Conservation (phyloP, 2,888 invertebrate genomes). For the Rhamnusium bicolor region DNA sequence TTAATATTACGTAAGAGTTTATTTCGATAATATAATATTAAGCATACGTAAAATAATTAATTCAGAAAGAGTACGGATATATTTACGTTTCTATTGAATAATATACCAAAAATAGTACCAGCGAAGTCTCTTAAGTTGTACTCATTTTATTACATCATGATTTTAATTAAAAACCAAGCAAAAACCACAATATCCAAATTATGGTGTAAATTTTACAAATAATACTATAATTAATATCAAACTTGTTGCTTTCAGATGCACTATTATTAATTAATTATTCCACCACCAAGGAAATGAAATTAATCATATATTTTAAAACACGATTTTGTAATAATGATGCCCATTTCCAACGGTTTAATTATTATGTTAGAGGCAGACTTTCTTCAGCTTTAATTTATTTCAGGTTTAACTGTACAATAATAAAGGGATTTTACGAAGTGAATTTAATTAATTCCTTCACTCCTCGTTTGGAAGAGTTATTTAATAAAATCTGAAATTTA, state of each 20-base stretch:
- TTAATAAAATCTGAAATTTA: not conserved
- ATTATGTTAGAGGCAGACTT: slow-evolving; percentile 8
- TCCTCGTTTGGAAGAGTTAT: slow-evolving; percentile 12
- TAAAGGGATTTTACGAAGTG: slow-evolving; percentile 10
- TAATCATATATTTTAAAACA: slow-evolving; percentile 10
- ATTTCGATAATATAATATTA: too few relatives aligned
- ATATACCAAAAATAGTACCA: too few relatives aligned
- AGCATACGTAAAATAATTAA: too few relatives aligned
- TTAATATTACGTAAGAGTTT: too few relatives aligned
- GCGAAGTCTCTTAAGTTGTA: too few relatives aligned
- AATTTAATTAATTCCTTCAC: not conserved
- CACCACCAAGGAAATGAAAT: not conserved
- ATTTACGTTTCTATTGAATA: too few relatives aligned
- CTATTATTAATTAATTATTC: not conserved
- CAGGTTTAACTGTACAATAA: slow-evolving; percentile 8
- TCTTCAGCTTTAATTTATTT: slow-evolving; percentile 12
- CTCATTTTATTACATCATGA: too few relatives aligned
- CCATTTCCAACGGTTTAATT: not conserved
- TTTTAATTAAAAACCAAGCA: too few relatives aligned
- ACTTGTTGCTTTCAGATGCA: slow-evolving; percentile 5
- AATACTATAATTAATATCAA: not conserved
- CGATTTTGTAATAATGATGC: not conserved
- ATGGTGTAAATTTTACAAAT: too few relatives aligned
- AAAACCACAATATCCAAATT: too few relatives aligned
- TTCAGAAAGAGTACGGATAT: too few relatives aligned